Percentiles rank a stretch among this genome's conserved stretches.
phyloP scores from a whole-genome alignment of 23 tunicate species.

The Halocynthia roretzi region DNA sequence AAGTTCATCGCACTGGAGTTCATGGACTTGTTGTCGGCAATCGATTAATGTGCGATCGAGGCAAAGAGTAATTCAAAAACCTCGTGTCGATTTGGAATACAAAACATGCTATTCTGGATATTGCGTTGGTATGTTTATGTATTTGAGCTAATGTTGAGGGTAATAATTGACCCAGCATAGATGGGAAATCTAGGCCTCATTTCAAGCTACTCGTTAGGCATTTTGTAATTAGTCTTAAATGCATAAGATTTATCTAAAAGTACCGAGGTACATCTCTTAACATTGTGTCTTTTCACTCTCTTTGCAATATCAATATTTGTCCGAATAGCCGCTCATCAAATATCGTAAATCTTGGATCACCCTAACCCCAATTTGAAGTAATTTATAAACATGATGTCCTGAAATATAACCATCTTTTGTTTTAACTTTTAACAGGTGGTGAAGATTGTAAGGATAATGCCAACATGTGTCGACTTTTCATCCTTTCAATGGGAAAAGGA shows the following conservation, averaged over 20 bases:
- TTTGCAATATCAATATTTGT: not conserved
- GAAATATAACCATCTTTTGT: not conserved
- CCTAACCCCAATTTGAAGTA: slow-evolving; percentile 6
- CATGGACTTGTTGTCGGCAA: slow-evolving; percentile 20
- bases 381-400: not conserved
- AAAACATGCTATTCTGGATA: not conserved
- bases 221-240: too few relatives aligned
- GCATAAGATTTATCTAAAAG: too few relatives aligned
- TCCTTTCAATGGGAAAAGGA: not conserved
- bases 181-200: too few relatives aligned
- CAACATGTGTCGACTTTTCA: not conserved
- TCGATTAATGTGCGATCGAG: slow-evolving; percentile 4
- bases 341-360: too few relatives aligned
- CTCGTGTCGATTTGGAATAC: slow-evolving; percentile 19
- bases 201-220: too few relatives aligned
- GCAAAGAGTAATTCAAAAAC: slow-evolving; percentile 1
- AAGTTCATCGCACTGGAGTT: not conserved
- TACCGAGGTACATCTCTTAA: not conserved
- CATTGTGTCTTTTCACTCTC: not conserved
- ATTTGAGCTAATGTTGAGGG: too few relatives aligned
- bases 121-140: slow-evolving; percentile 1
- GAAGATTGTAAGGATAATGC: slow-evolving; percentile 9
- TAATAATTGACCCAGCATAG: too few relatives aligned
- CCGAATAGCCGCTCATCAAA: not conserved
- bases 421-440: not conserved